Evolutionary conservation across 2,888 invertebrate species (phyloP).

Genomic region (Pyrrhosoma nymphula): DNA sequence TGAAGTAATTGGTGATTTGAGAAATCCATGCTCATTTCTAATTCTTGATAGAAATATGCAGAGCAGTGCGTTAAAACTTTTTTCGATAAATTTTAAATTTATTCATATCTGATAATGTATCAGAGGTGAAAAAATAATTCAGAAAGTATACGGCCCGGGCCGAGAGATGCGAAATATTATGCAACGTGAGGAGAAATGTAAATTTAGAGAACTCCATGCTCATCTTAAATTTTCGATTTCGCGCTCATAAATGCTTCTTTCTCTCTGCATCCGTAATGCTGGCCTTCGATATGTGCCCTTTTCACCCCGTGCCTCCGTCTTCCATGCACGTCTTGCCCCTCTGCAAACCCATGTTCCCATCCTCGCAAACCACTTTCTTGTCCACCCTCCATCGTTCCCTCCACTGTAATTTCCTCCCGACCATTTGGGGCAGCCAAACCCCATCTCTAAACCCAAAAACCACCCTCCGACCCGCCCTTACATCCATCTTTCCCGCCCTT

Average conservation of each 20-base stretch:
- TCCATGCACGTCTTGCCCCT: neutral
- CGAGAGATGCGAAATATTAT: no score
- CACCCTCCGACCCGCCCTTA: neutral
- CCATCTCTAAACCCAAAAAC: neutral
- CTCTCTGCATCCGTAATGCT: neutral
- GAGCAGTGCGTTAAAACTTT: no score
- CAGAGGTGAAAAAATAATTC: no score
- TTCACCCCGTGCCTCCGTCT: neutral
- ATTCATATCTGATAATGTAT: no score
- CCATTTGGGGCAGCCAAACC: slow-evolving; percentile 14
- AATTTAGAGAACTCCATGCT: neutral
- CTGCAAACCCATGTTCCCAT: neutral
- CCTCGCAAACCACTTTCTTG: neutral
- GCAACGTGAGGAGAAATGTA: no score
- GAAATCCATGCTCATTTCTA: no score
- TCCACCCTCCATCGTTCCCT: neutral
- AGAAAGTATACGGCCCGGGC: no score
- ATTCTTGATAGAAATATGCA: no score
- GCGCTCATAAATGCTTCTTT: neutral
- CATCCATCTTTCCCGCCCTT: neutral
- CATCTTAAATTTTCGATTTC: neutral
- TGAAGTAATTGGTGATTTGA: no score
- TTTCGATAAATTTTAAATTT: no score
- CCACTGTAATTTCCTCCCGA: slow-evolving; percentile 23
- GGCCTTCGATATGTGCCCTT: neutral